Percentiles rank a stretch among this genome's conserved stretches.
Evolutionary conservation across 2,797 vertebrate species (phyloP).

Genomic region (Remorina albescens): DNA sequence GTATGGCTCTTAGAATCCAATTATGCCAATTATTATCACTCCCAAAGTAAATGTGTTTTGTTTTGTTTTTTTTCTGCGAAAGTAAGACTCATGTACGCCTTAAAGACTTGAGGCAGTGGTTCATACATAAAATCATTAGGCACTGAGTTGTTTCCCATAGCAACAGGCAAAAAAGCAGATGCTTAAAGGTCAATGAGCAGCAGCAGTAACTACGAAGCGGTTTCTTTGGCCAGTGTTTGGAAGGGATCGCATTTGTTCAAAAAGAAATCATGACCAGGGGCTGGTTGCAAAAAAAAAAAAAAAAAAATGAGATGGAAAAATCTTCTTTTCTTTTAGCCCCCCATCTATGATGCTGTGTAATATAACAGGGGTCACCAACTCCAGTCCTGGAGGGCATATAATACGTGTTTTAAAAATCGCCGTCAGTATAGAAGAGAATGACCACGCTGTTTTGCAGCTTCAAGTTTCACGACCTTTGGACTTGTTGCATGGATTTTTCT

Average conservation of each 20-base stretch:
- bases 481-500: background rate
- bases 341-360: too few relatives aligned
- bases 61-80: too few relatives aligned
- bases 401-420: too few relatives aligned
- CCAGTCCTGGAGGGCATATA: too few relatives aligned
- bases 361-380: too few relatives aligned
- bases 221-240: background rate
- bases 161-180: background rate
- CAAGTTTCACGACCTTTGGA: background rate
- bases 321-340: background rate
- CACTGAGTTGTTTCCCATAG: background rate
- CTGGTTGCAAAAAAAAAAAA: background rate
- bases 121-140: background rate
- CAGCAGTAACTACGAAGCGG: background rate
- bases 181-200: background rate
- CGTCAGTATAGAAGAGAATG: background rate
- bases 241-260: background rate
- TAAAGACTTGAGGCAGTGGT: background rate
- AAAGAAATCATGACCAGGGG: background rate
- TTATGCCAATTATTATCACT: background rate
- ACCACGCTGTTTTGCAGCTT: background rate
- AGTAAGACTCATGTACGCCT: background rate
- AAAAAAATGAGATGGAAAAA: background rate
- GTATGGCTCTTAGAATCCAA: background rate
- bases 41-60: background rate